Evolutionary conservation across 2,797 vertebrate species (phyloP), one percentile per base, ranked within the genome.

Genomic region (Dromococcyx pavoninus): DNA sequence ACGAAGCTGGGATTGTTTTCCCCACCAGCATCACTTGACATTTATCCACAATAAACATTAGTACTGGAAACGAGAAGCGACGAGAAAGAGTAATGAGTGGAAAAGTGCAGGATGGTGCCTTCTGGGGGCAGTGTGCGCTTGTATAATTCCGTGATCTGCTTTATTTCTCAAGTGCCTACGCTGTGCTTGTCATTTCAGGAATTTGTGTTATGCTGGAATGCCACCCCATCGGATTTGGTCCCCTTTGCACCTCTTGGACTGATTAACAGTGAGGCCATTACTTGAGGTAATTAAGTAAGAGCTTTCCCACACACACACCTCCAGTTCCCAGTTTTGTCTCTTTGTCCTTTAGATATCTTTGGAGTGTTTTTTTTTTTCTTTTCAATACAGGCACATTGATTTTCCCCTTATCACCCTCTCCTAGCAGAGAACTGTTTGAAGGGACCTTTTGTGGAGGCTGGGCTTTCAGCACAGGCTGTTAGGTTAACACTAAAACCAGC

Each of bases 101-200:
- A 3, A 12, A 62, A 83, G 44, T 80, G 62, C 17, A 43, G 53
- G 91, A 50, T 91, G 75, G 62, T 91, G 93, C 96, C 96, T 86
- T 67, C 32, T 77, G 94, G 88, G 89, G 96, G 95, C 96, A 96
- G 85, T 94, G 62, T 94, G 61, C 0, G 13, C 85, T 72, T 43
- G 65, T 94, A 69, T 92, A 91, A 94, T 46, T 54, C 21, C 66
- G 13, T 3, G 33, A 1, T 35, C 39, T 53, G 10, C 50, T 75
- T 43, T 32, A 17, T 46, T 86, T 76, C 66, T 79, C 21, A 21
- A 76, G 48, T 6, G 25, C 43, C 51, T 51, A 58, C 27, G 9
- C 13, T 7, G 6, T 3, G 2, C 37, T 35, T 16, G 2, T 15
- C 62, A 14, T 76, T 81, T 88, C 35, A 62, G 19, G 56, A 86